A percentile compares a stretch with the other conserved stretches of the same genome.
phyloP scores from a whole-genome alignment of 2,888 invertebrate species.

The Drosophila acutilabella region DNA sequence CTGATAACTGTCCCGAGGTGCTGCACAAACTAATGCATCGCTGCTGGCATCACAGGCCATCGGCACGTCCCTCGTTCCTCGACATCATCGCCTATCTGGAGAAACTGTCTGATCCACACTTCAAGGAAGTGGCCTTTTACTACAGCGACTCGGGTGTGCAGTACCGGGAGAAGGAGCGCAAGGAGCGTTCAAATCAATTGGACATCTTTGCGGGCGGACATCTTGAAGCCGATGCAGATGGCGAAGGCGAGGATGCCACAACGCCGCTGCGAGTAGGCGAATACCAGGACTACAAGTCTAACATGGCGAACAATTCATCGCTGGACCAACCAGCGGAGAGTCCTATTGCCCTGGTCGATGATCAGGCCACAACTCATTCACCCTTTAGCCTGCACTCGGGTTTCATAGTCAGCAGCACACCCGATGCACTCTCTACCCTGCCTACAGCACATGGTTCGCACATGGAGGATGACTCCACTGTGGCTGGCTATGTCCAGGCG shows the following conservation, averaged over 20 bases:
- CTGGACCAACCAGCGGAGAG: constrained; percentile 82
- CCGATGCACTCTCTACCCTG: constrained; percentile 78
- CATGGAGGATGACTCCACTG: constrained; percentile 42
- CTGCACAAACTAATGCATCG: constrained; percentile 95
- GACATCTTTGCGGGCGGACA: constrained; percentile 59
- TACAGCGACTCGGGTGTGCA: constrained; percentile 86
- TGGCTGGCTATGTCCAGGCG: constrained; percentile 73
- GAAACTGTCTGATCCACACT: constrained; percentile 87
- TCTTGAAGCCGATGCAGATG: constrained; percentile 70
- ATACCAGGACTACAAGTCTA: constrained; percentile 82
- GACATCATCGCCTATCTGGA: constrained; percentile 91
- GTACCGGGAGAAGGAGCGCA: constrained; percentile 70
- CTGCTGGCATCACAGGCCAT: constrained; percentile 95
- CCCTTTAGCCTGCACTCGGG: constrained; percentile 84
- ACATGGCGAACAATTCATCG: constrained; percentile 82
- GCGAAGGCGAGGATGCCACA: constrained; percentile 83
- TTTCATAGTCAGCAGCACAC: constrained; percentile 82
- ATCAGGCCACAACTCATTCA: constrained; percentile 80
- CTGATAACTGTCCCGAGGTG: constrained; percentile 97
- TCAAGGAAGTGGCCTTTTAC: constrained; percentile 88
- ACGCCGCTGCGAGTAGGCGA: constrained; percentile 84
- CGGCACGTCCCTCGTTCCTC: constrained; percentile 93
- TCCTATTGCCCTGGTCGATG: constrained; percentile 79
- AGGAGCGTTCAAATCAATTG: constrained; percentile 60
- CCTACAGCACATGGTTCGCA: constrained; percentile 75